Evolutionary conservation across 2,888 invertebrate genomes (phyloP).

Genomic region (Pristionchus exspectatus): DNA sequence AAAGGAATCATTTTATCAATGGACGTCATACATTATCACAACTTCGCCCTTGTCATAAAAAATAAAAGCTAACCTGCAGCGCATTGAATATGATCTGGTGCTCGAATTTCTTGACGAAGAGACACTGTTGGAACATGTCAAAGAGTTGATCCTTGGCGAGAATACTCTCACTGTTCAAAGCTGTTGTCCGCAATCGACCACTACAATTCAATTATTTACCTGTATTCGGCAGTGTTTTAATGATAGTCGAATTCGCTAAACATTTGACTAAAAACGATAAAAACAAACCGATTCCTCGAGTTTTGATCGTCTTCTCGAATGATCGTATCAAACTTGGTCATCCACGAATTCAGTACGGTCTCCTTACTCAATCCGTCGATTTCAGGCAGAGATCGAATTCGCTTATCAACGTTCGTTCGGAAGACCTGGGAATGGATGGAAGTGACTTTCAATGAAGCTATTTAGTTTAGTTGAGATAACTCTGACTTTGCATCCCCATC

Average conservation of each 20-base stretch:
- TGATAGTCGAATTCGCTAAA: too few relatives aligned
- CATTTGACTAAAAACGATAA: too few relatives aligned
- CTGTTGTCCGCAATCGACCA: slow-evolving; percentile 64
- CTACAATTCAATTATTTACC: slow-evolving; percentile 53
- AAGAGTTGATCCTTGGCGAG: slow-evolving; percentile 98
- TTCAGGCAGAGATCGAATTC: slow-evolving; percentile 94
- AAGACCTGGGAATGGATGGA: slow-evolving; percentile 82
- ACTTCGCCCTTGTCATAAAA: neutral
- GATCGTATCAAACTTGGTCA: slow-evolving; percentile 99
- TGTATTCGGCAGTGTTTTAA: too few relatives aligned
- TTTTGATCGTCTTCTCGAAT: slow-evolving; percentile 83
- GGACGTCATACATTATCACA: neutral
- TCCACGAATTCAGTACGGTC: slow-evolving; percentile 98
- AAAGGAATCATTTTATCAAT: slow-evolving; percentile 63
- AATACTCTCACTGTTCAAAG: slow-evolving; percentile 80
- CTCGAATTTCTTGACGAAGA: slow-evolving; percentile 99
- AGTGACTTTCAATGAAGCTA: neutral
- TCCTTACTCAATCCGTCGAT: slow-evolving; percentile 97
- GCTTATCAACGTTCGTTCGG: slow-evolving; percentile 97
- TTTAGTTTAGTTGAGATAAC: neutral
- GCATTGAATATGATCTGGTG: slow-evolving; percentile 99
- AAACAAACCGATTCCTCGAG: slow-evolving; percentile 55
- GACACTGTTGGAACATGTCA: slow-evolving; percentile 99
- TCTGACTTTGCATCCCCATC: neutral
- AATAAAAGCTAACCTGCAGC: slow-evolving; percentile 85